phyloP scores from a whole-genome alignment of 37 sponge, comb jelly and placozoan species.

The Cliona cf. orientalis region DNA sequence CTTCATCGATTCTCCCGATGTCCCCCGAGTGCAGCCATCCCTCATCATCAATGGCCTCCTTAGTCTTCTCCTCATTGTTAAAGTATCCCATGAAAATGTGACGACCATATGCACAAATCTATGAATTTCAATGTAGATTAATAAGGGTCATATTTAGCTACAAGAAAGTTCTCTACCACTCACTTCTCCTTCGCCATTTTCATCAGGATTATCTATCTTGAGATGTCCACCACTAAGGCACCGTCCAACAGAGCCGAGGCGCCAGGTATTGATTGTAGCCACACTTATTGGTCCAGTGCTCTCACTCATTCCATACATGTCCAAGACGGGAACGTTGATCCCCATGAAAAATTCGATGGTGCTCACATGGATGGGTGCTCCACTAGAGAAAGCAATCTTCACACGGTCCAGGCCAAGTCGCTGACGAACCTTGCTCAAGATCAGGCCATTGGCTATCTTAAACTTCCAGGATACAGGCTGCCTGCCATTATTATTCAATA shows the following conservation, averaged over 20 bases:
- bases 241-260: slow-evolving; percentile 58
- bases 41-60: slow-evolving; percentile 83
- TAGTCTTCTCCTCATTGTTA: slow-evolving; percentile 68
- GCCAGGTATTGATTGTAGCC: slow-evolving; percentile 35
- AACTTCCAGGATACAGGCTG: too few relatives aligned
- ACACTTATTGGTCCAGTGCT: slow-evolving; percentile 50
- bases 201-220: slow-evolving; percentile 76
- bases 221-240: slow-evolving; percentile 34
- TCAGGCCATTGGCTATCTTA: too few relatives aligned
- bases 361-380: slow-evolving; percentile 74
- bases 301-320: slow-evolving; percentile 87
- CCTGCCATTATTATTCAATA: too few relatives aligned
- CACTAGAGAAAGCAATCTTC: slow-evolving; percentile 41
- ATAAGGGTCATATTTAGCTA: too few relatives aligned
- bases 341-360: slow-evolving; percentile 79
- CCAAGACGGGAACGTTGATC: slow-evolving; percentile 67
- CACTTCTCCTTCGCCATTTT: slow-evolving; percentile 86
- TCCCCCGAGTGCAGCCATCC: slow-evolving; percentile 95
- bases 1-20: slow-evolving; percentile 77
- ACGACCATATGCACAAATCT: slow-evolving; percentile 81
- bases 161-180: too few relatives aligned
- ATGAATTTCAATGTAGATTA: too few relatives aligned
- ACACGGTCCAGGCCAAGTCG: slow-evolving; percentile 31
- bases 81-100: slow-evolving; percentile 92
- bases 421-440: slow-evolving; percentile 54